Conservation (phyloP, 2,113 vertebrate species). For the Myocastor coypus region DNA sequence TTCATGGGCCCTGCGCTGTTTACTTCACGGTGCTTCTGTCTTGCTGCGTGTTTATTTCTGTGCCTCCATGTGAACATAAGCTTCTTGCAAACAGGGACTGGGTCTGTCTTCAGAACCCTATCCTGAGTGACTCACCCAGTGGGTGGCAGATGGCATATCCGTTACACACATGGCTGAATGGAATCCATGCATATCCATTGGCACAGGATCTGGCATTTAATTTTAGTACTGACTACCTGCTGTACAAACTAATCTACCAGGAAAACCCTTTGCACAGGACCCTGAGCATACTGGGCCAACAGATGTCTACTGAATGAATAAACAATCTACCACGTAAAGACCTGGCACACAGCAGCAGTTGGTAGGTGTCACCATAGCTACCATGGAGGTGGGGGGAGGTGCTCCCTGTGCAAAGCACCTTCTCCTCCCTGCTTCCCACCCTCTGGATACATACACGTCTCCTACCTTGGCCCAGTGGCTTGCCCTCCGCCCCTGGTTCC, state of each 20-base stretch:
- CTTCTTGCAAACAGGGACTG: neutral
- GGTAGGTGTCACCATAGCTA: neutral
- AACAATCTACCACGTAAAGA: accelerated
- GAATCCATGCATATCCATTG: neutral
- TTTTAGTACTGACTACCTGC: neutral
- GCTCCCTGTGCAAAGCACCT: neutral
- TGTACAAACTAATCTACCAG: neutral
- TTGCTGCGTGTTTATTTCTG: neutral
- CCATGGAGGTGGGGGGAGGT: neutral
- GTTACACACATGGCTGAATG: neutral
- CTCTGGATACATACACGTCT: accelerated
- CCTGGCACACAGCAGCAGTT: neutral
- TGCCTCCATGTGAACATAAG: neutral
- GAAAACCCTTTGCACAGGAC: neutral
- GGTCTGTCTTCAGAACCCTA: neutral
- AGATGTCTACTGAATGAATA: neutral
- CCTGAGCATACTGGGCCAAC: neutral
- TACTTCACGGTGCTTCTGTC: neutral
- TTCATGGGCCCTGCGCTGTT: neutral
- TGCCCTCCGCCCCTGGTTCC: conserved; percentile 83
- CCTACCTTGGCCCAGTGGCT: conserved; percentile 87
- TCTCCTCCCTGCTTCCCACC: neutral
- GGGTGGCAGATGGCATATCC: neutral
- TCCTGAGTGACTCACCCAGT: neutral
- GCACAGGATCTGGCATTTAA: neutral